Percentiles rank a stretch among this genome's conserved stretches.
Conservation (phyloP, 2,888 invertebrate species). For the Caenorhabditis plicata region DNA sequence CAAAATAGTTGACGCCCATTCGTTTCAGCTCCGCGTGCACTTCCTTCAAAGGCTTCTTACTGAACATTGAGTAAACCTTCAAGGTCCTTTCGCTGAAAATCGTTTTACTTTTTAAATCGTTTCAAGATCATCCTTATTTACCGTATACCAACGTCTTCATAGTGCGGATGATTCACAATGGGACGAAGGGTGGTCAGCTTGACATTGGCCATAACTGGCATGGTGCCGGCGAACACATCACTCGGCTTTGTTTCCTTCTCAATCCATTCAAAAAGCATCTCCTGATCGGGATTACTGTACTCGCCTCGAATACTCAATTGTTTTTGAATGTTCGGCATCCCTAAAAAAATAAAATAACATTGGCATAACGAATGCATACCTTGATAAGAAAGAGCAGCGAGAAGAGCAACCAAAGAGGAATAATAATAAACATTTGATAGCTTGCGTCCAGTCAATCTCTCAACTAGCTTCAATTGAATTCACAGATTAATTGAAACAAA, state of each 20-base stretch:
- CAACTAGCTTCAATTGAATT: not conserved
- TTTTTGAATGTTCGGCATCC: slow-evolving; percentile 26
- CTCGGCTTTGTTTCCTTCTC: slow-evolving; percentile 71
- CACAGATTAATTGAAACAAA: not conserved
- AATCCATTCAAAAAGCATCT: slow-evolving; percentile 80
- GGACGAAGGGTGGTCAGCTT: slow-evolving; percentile 78
- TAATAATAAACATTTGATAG: slow-evolving; percentile 4
- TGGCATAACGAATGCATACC: slow-evolving; percentile 15
- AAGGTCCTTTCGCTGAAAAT: slow-evolving; percentile 77
- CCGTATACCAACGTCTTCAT: slow-evolving; percentile 80
- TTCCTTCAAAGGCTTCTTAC: slow-evolving; percentile 75
- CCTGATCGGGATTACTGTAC: slow-evolving; percentile 76
- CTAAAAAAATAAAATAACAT: slow-evolving; percentile 1
- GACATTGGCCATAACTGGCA: slow-evolving; percentile 82
- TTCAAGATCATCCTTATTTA: slow-evolving; percentile 64
- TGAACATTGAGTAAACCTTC: slow-evolving; percentile 79
- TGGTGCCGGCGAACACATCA: slow-evolving; percentile 82
- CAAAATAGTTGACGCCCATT: slow-evolving; percentile 76
- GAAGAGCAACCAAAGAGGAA: slow-evolving; percentile 13
- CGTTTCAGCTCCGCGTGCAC: slow-evolving; percentile 75
- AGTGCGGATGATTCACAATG: slow-evolving; percentile 84
- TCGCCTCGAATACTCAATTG: slow-evolving; percentile 72
- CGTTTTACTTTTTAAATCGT: slow-evolving; percentile 1
- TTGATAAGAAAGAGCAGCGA: slow-evolving; percentile 17
- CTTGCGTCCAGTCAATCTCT: not conserved